phyloP scores from a whole-genome alignment of 2,888 invertebrate species.

The Sphaeridia pumilis region DNA sequence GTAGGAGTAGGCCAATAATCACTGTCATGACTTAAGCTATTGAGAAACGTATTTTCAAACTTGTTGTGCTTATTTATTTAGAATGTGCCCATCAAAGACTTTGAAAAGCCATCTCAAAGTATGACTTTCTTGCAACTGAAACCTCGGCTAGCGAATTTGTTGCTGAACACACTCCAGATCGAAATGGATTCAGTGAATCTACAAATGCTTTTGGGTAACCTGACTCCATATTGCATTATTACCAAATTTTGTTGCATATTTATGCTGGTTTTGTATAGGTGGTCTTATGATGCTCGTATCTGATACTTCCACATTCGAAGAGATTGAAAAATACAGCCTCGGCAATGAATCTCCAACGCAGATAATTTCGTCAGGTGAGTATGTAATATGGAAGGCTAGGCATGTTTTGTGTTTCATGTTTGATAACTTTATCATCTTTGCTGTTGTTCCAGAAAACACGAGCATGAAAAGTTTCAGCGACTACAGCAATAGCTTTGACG shows the following conservation, averaged over 20 bases:
- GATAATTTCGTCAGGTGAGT: slow-evolving; percentile 57
- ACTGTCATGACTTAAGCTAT: not conserved
- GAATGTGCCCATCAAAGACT: slow-evolving; percentile 41
- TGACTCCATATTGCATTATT: slow-evolving; percentile 4
- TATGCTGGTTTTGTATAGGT: slow-evolving; percentile 41
- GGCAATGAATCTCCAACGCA: slow-evolving; percentile 49
- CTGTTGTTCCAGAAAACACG: slow-evolving; percentile 27
- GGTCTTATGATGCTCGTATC: slow-evolving; percentile 65
- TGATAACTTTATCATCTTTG: not conserved
- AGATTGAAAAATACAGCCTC: slow-evolving; percentile 47
- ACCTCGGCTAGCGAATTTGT: slow-evolving; percentile 61
- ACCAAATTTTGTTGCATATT: not conserved
- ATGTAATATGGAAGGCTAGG: not conserved
- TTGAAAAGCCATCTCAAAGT: slow-evolving; percentile 23
- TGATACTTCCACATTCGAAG: slow-evolving; percentile 65
- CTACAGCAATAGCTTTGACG: slow-evolving; percentile 37
- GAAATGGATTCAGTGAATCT: slow-evolving; percentile 76
- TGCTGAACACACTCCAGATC: slow-evolving; percentile 69
- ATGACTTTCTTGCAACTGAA: slow-evolving; percentile 58
- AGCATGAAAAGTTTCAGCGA: slow-evolving; percentile 36
- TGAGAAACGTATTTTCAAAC: not conserved
- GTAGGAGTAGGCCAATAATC: not conserved
- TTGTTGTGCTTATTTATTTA: slow-evolving; percentile 18
- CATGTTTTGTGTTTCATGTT: not conserved
- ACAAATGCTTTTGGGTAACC: slow-evolving; percentile 63